Conservation (phyloP, 2,113 vertebrate species). For the Leucoraja erinaceus region DNA sequence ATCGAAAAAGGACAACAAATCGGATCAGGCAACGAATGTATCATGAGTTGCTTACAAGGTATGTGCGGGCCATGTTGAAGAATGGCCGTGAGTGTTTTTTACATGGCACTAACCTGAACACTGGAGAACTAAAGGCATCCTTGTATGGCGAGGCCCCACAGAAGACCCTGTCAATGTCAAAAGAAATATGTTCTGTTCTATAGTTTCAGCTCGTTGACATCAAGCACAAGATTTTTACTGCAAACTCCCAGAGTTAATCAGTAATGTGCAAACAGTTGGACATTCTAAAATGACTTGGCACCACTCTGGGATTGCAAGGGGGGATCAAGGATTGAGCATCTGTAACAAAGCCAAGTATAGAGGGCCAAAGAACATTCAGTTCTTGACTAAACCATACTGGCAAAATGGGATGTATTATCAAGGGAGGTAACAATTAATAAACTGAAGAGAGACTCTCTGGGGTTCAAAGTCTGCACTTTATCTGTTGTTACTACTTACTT, state of each 20-base stretch:
- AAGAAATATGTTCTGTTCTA: not conserved
- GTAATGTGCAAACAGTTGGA: constrained; percentile 8
- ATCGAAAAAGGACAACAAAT: not conserved
- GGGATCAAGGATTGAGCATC: constrained; percentile 6
- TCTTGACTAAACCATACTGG: not conserved
- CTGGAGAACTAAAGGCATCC: not conserved
- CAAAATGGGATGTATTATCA: not conserved
- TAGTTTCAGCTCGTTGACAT: not conserved
- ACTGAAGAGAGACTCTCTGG: not conserved
- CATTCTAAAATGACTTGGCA: constrained; percentile 24
- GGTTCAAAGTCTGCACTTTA: not conserved
- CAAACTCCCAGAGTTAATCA: constrained; percentile 9
- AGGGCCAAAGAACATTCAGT: constrained; percentile 34
- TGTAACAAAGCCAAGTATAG: constrained; percentile 17
- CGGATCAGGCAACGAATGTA: not conserved
- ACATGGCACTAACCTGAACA: not conserved
- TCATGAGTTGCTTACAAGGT: not conserved
- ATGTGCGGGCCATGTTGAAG: not conserved
- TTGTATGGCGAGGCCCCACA: too few species aligned
- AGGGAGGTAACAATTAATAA: constrained; percentile 33
- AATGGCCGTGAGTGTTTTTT: not conserved
- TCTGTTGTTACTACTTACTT: not conserved
- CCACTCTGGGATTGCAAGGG: not conserved
- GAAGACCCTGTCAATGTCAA: not conserved
- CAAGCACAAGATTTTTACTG: not conserved